Evolutionary conservation across 2,888 invertebrate species (phyloP).

Genomic region (Philereme transversata): DNA sequence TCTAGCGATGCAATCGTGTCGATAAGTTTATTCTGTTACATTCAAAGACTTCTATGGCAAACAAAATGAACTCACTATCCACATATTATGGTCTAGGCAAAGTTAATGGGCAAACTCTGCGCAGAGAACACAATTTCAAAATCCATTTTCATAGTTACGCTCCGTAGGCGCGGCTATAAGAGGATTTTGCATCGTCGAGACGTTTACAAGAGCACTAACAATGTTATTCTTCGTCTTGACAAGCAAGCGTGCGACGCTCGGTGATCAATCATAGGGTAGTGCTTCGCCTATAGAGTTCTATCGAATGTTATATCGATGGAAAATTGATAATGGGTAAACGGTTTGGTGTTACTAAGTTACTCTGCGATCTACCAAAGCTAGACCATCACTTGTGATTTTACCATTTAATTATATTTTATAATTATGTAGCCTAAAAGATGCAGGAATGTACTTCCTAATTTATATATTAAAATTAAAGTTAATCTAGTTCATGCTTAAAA

Average conservation of each 20-base stretch:
- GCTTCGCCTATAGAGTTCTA: slow-evolving; percentile 52
- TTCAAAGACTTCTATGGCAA: too few relatives aligned
- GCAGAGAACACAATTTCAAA: slow-evolving; percentile 22
- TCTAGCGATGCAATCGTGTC: too few relatives aligned
- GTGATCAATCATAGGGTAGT: slow-evolving; percentile 76
- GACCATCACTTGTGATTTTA: too few relatives aligned
- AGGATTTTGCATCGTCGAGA: slow-evolving; percentile 71
- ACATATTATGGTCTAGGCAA: slow-evolving; percentile 9
- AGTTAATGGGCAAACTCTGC: slow-evolving; percentile 2
- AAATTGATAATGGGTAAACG: neutral
- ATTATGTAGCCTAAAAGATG: too few relatives aligned
- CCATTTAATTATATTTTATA: too few relatives aligned
- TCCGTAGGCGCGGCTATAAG: slow-evolving; percentile 57
- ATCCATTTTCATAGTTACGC: slow-evolving; percentile 32
- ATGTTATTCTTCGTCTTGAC: slow-evolving; percentile 80
- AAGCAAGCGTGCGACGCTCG: slow-evolving; percentile 64
- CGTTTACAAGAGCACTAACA: slow-evolving; percentile 77
- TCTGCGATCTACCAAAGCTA: too few relatives aligned
- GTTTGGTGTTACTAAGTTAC: neutral
- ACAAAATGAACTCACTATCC: neutral
- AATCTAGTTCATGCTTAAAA: neutral
- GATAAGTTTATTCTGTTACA: neutral
- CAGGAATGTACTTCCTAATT: too few relatives aligned
- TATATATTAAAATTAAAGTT: too few relatives aligned
- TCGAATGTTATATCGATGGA: slow-evolving; percentile 44